Evolutionary conservation across 2,113 vertebrate genomes (phyloP), one percentile per base, ranked within the genome.

Genomic region (Lontra canadensis): DNA sequence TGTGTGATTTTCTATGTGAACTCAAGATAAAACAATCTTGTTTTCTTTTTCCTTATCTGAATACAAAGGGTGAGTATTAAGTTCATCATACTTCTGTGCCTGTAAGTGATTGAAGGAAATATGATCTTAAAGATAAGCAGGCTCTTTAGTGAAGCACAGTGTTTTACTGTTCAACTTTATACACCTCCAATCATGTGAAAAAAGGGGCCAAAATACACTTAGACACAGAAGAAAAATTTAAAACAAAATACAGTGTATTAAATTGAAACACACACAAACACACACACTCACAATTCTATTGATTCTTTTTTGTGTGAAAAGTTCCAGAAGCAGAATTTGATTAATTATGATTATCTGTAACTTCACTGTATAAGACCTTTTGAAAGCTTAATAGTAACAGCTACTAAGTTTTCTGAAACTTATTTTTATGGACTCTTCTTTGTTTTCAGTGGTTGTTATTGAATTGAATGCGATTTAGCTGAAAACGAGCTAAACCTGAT

Each of bases 401-500:
- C 67, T 83, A 59, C 34, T 92, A 90, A 80, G 39, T 94, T 96
- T 95, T 95, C 69, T 90, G 15, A 13, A 86, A 80, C 23, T 92
- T 83, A 91, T 80, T 96, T 85, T 92, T 95, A 94, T 97, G 92
- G 83, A 90, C 21, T 63, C 29, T 42, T 67, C 25, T 96, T 88
- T 96, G 74, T 95, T 97, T 97, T 80, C 74, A 67, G 49, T 86
- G 31, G 39, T 92, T 84, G 6, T 90, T 96, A 97, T 65, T 94
- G 92, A 93, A 94, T 69, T 71, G 83, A 86, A 84, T 84, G 44
- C 84, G 63, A 86, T 90, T 96, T 97, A 84, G 79, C 80, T 96
- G 61, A 97, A 97, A 96, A 92, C 80, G 79, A 74, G 34, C 42
- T 90, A 96, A 98, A 98, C 47, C 74, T 96, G 97, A 94, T 97